Percentiles rank a stretch among this genome's conserved stretches.
Evolutionary conservation across 2,797 vertebrate species (phyloP).

Genomic region (Danio tinwini): DNA sequence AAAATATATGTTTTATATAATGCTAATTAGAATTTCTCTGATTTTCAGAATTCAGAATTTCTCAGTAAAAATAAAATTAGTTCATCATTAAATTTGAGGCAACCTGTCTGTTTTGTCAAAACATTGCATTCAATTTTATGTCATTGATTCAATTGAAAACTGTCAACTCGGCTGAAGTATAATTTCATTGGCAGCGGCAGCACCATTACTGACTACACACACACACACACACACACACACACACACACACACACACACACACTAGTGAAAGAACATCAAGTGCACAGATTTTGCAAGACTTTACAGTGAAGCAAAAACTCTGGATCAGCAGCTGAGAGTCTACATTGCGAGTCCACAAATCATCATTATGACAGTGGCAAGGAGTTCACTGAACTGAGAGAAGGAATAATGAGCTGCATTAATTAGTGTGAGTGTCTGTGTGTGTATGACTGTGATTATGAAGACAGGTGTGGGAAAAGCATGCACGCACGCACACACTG

Average conservation of each 20-base stretch:
- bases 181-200: not conserved
- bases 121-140: not conserved
- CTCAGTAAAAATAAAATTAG: too few relatives aligned
- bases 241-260: too few relatives aligned
- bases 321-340: not conserved
- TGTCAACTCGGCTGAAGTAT: not conserved
- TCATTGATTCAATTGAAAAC: not conserved
- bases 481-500: not conserved
- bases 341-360: slow-evolving; percentile 19
- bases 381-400: not conserved
- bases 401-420: not conserved
- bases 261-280: not conserved
- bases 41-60: too few relatives aligned
- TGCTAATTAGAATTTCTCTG: too few relatives aligned
- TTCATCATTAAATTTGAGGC: not conserved
- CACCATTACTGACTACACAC: not conserved
- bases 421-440: not conserved
- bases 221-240: too few relatives aligned
- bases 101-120: not conserved
- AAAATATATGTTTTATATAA: too few relatives aligned
- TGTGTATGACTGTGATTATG: not conserved
- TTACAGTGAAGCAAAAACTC: not conserved
- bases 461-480: not conserved
- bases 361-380: not conserved
- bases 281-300: not conserved